Evolutionary conservation across 2,888 invertebrate species (phyloP).

Genomic region (Pyrocoelia pectoralis): DNA sequence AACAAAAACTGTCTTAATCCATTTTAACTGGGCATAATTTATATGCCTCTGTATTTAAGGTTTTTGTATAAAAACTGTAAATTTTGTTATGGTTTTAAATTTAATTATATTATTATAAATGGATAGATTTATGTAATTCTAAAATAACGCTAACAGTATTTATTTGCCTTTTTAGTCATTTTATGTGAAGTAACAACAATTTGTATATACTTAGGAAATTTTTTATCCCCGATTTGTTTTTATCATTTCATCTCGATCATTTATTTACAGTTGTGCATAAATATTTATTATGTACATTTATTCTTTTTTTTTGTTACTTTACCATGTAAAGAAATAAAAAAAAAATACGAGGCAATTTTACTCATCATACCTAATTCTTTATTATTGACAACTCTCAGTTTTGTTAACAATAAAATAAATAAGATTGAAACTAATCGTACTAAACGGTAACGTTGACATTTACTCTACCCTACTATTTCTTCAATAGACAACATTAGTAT

Average conservation of each 20-base stretch:
- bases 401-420: too few relatives aligned
- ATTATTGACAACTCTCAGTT: too few relatives aligned
- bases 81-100: constrained; percentile 33
- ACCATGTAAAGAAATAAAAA: constrained; percentile 37
- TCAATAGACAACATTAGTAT: too few relatives aligned
- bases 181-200: constrained; percentile 31
- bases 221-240: constrained; percentile 28
- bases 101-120: constrained; percentile 8
- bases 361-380: too few relatives aligned
- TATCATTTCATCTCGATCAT: constrained; percentile 24
- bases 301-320: constrained; percentile 34
- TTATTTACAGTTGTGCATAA: too few relatives aligned
- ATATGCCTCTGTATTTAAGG: constrained; percentile 22
- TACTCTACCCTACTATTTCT: too few relatives aligned
- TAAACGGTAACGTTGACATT: too few relatives aligned
- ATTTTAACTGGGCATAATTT: constrained; percentile 20
- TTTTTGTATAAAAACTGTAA: constrained; percentile 37
- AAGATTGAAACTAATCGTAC: too few relatives aligned
- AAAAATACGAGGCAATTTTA: constrained; percentile 21
- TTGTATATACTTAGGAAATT: constrained; percentile 37
- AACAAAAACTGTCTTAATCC: constrained; percentile 25
- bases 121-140: constrained; percentile 23
- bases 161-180: constrained; percentile 35
- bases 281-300: constrained; percentile 38
- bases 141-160: constrained; percentile 36